Percentiles rank a stretch among this genome's conserved stretches.
phyloP scores from a whole-genome alignment of 2,888 invertebrate genomes.

The Mesorhabditis spiculigera region DNA sequence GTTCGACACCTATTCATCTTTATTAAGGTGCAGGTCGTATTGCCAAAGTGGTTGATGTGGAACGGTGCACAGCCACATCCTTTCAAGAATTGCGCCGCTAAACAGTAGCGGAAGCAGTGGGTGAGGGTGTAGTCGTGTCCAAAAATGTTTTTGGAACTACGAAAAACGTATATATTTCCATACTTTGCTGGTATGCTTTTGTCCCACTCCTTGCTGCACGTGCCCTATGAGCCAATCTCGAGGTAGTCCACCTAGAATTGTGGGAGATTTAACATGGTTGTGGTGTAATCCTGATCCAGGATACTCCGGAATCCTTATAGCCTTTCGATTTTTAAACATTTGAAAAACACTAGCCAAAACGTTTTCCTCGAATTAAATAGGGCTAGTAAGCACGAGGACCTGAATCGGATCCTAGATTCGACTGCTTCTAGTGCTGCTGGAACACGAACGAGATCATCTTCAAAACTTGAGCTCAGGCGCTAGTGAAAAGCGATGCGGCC shows the following conservation, averaged over 20 bases:
- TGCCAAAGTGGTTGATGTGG: background rate
- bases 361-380: too few species aligned
- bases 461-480: too few species aligned
- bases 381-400: too few species aligned
- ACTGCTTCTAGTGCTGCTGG: too few species aligned
- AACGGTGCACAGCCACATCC: background rate
- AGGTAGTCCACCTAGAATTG: background rate
- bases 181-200: background rate
- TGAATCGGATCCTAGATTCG: too few species aligned
- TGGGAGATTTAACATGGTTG: background rate
- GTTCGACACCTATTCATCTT: background rate
- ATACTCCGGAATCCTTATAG: too few species aligned
- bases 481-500: too few species aligned
- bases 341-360: too few species aligned
- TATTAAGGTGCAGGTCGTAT: background rate
- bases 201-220: conserved; percentile 4
- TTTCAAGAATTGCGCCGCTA: conserved; percentile 1
- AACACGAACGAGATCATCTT: too few species aligned
- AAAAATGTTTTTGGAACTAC: background rate
- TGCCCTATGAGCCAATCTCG: background rate
- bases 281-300: background rate
- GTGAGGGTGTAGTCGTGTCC: background rate
- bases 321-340: too few species aligned
- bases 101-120: conserved; percentile 1
- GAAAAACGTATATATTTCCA: background rate